Base-by-base conservation (phyloP, 2,888 invertebrate species). In the Caenorhabditis auriculariae region DNA sequence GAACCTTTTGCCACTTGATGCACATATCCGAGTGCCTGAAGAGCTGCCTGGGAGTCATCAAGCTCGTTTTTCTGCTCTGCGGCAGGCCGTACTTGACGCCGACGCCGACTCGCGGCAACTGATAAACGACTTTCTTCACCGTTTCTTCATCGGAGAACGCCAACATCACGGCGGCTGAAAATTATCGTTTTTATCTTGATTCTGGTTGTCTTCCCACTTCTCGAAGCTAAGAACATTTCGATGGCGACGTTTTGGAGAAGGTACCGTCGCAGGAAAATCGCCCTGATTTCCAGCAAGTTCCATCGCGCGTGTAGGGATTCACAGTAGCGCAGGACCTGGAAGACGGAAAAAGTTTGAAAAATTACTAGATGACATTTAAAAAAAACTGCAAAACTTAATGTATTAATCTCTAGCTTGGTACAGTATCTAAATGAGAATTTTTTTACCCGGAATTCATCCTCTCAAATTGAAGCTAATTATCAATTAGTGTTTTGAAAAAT, bases 11-110 rank as follows among this genome's bases (percentile, higher is more conserved):
- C 73, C 73, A 73, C 47, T 70, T 69, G 4, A 49, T 43, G 37
- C 66, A 96, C 98, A 99, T 99, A 85, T 96, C 95, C 24, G 96
- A 96, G 86, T 93, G 91, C 80, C 95, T 89, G 91, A 96, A 99
- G 77, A 99, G 87, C 84, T 98, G 96, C 15, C 95, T 88, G 0
- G 98, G 94, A 2, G 95, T 91, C 91, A 98, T 96, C 89, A 96
- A 91, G 15, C 95, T 95, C 41, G 96, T 94, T 65, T 94, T 88
- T 78, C 92, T 89, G 66, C 93, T 93, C 86, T 98, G 96, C 50
- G 93, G 93, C 81, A 98, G 92, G 78, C 98, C 98, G 84, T 99
- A 99, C 85, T 99, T 98, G 85, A 96, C 93, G 80, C 98, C 70
- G 29, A 70, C 70, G 28, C 70, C 70, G 32, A 70, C 70, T 43